Base-by-base conservation (phyloP, 2,113 vertebrate genomes). In the Speoplatyrhinus poulsoni region DNA sequence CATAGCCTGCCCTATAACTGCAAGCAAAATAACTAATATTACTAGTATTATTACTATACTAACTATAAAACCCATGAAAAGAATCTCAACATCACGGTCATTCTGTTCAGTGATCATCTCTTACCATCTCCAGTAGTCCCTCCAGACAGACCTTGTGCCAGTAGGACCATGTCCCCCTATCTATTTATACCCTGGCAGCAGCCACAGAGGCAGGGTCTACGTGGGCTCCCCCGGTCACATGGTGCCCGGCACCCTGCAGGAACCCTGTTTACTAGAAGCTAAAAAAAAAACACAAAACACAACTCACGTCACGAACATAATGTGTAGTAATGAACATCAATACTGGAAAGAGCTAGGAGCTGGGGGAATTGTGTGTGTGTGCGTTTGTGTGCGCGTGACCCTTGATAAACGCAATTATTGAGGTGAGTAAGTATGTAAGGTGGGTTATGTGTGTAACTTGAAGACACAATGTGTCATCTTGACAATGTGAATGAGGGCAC, bases 171-270 rank as follows among this genome's bases (percentile, higher is more conserved):
- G 66, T 60, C 46, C 47, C 36, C 9, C 6, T 73, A 60, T 68
- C 19, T 77, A 90, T 90, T 67, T 92, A 89, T 86, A 19, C 60
- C 60, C 70, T 73, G 59, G 62, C 63, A 77, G 60, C 63, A 86
- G 77, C 82, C 73, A 72, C 76, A 71, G 79, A 78, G 66, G 61
- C 73, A 16, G 70, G 75, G 88, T 93, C 89, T 83, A 92, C 91
- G 78, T 46, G 41, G 66, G 73, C 87, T 73, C 79, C 87, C 74
- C 56, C 62, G 64, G 72, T 65, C 54, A 49, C 69, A 64, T 50
- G 62, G 74, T 74, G 65, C 46, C 15, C 41, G 74, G 67, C 60
- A 77, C 83, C 84, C 72, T 70, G 85, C 76, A 61, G 79, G 72
- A 78, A 80, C 82, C 84, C 83, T 84, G 82, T 88, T 90, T 85